Base-by-base conservation (phyloP, 2,888 invertebrate genomes). In the Quadroppia sp. region DNA sequence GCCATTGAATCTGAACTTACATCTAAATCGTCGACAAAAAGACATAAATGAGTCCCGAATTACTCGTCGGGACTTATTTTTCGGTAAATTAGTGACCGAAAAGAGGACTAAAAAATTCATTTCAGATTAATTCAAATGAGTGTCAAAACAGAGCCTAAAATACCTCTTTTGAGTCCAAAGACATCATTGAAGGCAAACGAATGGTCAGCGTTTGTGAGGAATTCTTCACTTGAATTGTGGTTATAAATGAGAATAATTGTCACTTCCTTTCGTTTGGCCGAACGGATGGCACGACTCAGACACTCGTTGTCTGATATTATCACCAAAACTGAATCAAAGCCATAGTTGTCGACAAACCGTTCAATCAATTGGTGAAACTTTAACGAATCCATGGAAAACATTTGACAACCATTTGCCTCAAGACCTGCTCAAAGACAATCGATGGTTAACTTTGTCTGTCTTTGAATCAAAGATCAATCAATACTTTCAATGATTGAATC, bases 1-100 rank as follows among this genome's bases (percentile, higher is more conserved):
- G 13, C 36, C 7, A 36, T 32, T 32, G 30, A 20, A 61, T 61
- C 61, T 4, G 20, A 61, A 61, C 32, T 61, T 61, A 61, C 61
- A 61, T 2, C 32, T 61, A 9, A 61, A 61, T 61, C n/a, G 36
- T 9, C 20, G 32, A 36, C 61, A 61, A 61, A 61, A 32, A 6
- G 61, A 32, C 15, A 17, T n/a, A 61, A 61, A 61, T 32, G 61
- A 61, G 17, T 61, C 36, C 9, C 61, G 61, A 61, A 61, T 61
- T 32, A 17, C n/a, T 61, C 32, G 32, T 3, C 61, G 6, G 3
- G 61, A 61, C 36, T 61, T 32, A 30, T 61, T n/a, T 9, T 17
- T 61, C 20, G 61, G 61, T 36, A 61, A 17, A 61, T 61, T 32
- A 61, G 61, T 36, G 32, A 61, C 7, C 61, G 61, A 61, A 20